Evolutionary conservation across 2,888 invertebrate species (phyloP).

Genomic region (Xanthia togata): DNA sequence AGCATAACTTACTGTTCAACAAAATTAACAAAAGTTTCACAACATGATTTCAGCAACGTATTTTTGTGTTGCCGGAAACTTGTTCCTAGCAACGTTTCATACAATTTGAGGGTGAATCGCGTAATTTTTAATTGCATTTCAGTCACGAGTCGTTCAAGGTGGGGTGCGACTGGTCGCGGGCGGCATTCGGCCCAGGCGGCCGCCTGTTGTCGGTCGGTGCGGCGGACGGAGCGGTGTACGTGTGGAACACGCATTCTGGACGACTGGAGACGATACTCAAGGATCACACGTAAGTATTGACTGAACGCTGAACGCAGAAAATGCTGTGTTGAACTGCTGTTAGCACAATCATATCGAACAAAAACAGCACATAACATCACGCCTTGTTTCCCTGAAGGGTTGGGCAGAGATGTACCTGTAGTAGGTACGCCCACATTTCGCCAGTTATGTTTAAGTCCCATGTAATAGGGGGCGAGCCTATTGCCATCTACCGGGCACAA

Average conservation of each 20-base stretch:
- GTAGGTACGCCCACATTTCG: too few relatives aligned
- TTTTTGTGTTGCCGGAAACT: background rate
- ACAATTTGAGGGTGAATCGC: background rate
- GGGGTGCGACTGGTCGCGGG: slow-evolving; percentile 98
- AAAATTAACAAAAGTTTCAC: background rate
- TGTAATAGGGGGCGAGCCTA: too few relatives aligned
- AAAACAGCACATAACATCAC: too few relatives aligned
- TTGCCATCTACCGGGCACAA: too few relatives aligned
- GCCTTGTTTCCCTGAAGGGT: too few relatives aligned
- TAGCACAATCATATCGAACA: background rate
- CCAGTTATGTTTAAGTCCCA: too few relatives aligned
- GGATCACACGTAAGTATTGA: slow-evolving; percentile 94
- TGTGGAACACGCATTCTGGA: slow-evolving; percentile 96
- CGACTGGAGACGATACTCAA: slow-evolving; percentile 94
- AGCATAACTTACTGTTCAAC: background rate
- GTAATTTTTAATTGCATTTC: slow-evolving; percentile 58
- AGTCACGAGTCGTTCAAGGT: slow-evolving; percentile 99
- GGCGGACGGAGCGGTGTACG: slow-evolving; percentile 96
- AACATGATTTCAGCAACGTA: background rate
- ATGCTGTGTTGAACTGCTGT: background rate
- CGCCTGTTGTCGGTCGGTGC: slow-evolving; percentile 97
- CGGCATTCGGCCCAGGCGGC: slow-evolving; percentile 97
- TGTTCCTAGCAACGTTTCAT: background rate
- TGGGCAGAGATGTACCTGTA: too few relatives aligned
- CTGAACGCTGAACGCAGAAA: background rate